A percentile compares a stretch with the other conserved stretches of the same genome.
These are phyloP conservation scores for Graptemys geographica DNA, from an alignment of 2,797 vertebrate genomes.

Conservation along the genomic window DNA sequence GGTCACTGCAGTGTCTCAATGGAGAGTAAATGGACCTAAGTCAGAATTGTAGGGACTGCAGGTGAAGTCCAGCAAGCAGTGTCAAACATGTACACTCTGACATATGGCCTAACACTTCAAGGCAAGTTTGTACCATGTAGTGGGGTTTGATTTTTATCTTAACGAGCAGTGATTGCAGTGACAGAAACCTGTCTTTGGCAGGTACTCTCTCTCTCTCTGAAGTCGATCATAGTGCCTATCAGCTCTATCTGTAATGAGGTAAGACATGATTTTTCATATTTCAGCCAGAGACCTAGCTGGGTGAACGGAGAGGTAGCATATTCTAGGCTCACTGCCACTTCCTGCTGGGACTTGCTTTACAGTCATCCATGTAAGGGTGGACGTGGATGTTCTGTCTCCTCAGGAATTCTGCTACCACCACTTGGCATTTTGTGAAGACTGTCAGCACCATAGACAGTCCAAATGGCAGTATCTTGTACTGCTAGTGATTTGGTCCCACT, in stretches of 20 bases:
- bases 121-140: slow-evolving; percentile 6
- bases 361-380: not conserved
- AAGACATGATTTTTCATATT: not conserved
- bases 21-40: slow-evolving; percentile 38
- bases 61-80: slow-evolving; percentile 40
- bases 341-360: not conserved
- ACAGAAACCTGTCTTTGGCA: slow-evolving; percentile 38
- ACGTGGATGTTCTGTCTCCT: slow-evolving; percentile 22
- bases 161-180: slow-evolving; percentile 44
- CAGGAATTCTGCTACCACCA: not conserved
- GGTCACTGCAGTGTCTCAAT: slow-evolving; percentile 55
- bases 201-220: slow-evolving; percentile 18
- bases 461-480: not conserved
- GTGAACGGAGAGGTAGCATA: slow-evolving; percentile 7
- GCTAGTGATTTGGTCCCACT: not conserved
- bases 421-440: not conserved
- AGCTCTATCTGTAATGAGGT: not conserved
- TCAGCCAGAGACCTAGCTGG: slow-evolving; percentile 19
- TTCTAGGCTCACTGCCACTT: slow-evolving; percentile 19
- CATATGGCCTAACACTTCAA: slow-evolving; percentile 53
- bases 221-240: not conserved
- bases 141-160: slow-evolving; percentile 44
- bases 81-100: slow-evolving; percentile 6
- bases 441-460: not conserved
- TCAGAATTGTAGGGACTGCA: slow-evolving; percentile 44